Evolutionary conservation across 2,888 invertebrate species (phyloP), one percentile per base, ranked within the genome.

Genomic region (Hirtodrosophila confusa): DNA sequence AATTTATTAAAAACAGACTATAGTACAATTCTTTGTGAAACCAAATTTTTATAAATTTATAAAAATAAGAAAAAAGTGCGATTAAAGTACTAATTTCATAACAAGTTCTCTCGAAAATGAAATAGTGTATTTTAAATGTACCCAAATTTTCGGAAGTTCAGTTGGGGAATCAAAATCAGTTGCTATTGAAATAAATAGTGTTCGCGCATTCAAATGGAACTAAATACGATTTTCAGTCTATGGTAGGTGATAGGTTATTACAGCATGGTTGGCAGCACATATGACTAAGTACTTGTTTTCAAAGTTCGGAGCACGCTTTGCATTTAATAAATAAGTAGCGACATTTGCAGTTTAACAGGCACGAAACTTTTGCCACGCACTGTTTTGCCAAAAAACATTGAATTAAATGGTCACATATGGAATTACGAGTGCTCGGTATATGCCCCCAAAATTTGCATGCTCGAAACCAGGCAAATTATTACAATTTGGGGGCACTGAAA

Each of bases 321-420:
- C 56, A 76, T 55, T 35, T 76, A 71, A 76, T 73, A 71, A 73
- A 76, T 76, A 76, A 55, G 39, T 43, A 24, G 23, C 44, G 61
- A 48, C 56, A 58, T 61, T 71, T 57, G 56, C 55, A 48, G 37
- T 55, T 72, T 37, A 56, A 55, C 10, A 33, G 60, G 11, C 56
- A 47, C 53, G 7, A 54, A 66, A 57, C 60, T 48, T 56, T 65
- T 31, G 37, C 11, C 60, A 23, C 41, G 45, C 58, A 65, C 70
- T 69, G 64, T 72, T 35, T 9, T 43, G 40, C 35, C 1, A 44
- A 45, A 45, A 53, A 55, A 64, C 72, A 71, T 66, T 66, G 77
- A 66, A 71, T 61, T 76, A 71, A 73, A 66, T 66, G 72, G 41
- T 56, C 54, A 57, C 61, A 71, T 50, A 61, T 71, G 72, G 72